phyloP scores from a whole-genome alignment of 2,113 vertebrate species.

The Zootoca vivipara region DNA sequence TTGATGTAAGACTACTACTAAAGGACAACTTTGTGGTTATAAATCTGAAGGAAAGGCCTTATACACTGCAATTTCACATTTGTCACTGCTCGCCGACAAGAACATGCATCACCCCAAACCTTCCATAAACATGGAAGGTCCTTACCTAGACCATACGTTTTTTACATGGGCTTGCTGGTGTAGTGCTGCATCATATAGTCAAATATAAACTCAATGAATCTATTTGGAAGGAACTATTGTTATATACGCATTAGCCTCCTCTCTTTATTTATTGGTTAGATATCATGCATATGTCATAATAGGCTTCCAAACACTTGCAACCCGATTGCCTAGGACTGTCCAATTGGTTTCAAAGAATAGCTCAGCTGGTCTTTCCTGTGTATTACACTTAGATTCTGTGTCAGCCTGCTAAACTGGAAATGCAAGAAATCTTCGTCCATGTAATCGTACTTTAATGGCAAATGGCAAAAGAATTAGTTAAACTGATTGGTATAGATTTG shows the following conservation, averaged over 20 bases:
- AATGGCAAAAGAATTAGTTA: not conserved
- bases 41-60: not conserved
- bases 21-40: not conserved
- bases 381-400: not conserved
- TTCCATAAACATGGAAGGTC: not conserved
- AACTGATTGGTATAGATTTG: not conserved
- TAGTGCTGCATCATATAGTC: not conserved
- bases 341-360: not conserved
- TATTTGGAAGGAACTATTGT: not conserved
- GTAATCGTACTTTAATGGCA: not conserved
- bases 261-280: not conserved
- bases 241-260: not conserved
- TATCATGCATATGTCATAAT: not conserved
- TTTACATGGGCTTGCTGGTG: not conserved
- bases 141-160: not conserved
- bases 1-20: not conserved
- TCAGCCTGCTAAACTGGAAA: not conserved
- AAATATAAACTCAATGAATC: not conserved
- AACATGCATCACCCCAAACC: not conserved
- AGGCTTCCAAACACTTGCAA: not conserved
- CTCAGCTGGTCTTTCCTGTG: not conserved
- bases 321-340: not conserved
- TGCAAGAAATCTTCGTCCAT: not conserved
- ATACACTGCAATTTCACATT: not conserved
- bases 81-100: not conserved